A percentile compares a stretch with the other conserved stretches of the same genome.
These are phyloP conservation scores for Tetramorium parvispinum DNA, from an alignment of 1,140 invertebrate genomes.

Conservation along the genomic window DNA sequence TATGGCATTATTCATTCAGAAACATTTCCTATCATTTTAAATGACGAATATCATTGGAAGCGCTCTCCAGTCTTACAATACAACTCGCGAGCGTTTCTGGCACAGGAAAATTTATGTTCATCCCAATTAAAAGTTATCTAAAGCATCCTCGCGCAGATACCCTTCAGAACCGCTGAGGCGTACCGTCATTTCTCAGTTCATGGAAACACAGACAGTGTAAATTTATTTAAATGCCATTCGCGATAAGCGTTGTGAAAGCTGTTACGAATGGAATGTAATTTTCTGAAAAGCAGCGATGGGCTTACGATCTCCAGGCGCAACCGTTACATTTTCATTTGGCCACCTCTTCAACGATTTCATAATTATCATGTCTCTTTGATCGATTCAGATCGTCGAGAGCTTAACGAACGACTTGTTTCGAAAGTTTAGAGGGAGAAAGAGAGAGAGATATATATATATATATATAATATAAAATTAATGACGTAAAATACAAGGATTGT, in stretches of 20 bases:
- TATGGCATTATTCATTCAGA: not conserved
- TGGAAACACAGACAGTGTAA: conserved; percentile 52
- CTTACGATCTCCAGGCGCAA: conserved; percentile 38
- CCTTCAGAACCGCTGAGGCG: conserved; percentile 36
- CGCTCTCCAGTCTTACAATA: conserved; percentile 28
- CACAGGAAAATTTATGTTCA: conserved; percentile 47
- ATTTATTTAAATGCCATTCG: conserved; percentile 59
- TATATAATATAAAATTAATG: too few relatives aligned
- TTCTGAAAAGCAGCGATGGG: conserved; percentile 38
- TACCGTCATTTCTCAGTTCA: conserved; percentile 55
- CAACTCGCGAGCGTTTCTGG: conserved; percentile 31
- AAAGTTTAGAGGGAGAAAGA: not conserved
- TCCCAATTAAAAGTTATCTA: conserved; percentile 60
- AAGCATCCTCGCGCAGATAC: conserved; percentile 51
- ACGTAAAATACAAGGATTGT: not conserved
- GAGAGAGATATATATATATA: not conserved
- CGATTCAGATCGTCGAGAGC: conserved; percentile 30
- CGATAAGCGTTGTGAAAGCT: conserved; percentile 54
- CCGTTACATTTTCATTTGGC: conserved; percentile 38
- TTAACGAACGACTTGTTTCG: conserved; percentile 15
- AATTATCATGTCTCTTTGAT: conserved; percentile 47
- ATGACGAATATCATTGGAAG: conserved; percentile 31
- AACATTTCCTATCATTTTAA: conserved; percentile 21
- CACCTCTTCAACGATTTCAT: conserved; percentile 19
- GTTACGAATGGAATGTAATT: conserved; percentile 61